These are phyloP conservation scores for Australoheros facetus DNA, from an alignment of 2,797 vertebrate species.

Conservation along the genomic window DNA sequence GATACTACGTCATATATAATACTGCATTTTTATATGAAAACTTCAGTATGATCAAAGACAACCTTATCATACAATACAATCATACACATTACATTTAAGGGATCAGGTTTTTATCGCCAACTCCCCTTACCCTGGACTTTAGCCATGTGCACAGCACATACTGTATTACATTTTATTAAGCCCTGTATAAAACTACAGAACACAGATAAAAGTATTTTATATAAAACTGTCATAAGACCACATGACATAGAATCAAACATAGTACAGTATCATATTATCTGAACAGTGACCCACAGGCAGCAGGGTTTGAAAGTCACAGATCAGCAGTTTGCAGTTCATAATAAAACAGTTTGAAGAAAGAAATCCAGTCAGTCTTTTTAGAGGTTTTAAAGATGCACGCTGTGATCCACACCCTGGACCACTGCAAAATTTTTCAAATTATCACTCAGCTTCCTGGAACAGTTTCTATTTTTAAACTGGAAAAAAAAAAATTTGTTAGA, in stretches of 20 bases:
- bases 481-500: background rate
- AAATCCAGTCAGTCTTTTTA: background rate
- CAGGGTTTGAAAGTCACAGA: background rate
- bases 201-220: slow-evolving; percentile 69
- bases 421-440: background rate
- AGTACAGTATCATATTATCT: slow-evolving; percentile 52
- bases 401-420: background rate
- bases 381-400: background rate
- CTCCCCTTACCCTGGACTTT: slow-evolving; percentile 68
- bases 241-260: slow-evolving; percentile 58
- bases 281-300: slow-evolving; percentile 22
- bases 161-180: slow-evolving; percentile 76
- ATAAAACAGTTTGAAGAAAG: background rate
- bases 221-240: slow-evolving; percentile 71
- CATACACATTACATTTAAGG: slow-evolving; percentile 16
- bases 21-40: background rate
- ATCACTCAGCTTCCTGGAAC: background rate
- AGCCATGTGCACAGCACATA: slow-evolving; percentile 95
- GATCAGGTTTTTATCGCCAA: slow-evolving; percentile 69
- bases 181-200: slow-evolving; percentile 96
- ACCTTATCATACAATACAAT: slow-evolving; percentile 5
- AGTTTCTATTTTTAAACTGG: background rate
- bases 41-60: slow-evolving; percentile 6
- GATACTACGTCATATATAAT: background rate
- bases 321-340: background rate